Evolutionary conservation across 2,797 vertebrate genomes (phyloP).

Genomic region (Heliangelus exortis): DNA sequence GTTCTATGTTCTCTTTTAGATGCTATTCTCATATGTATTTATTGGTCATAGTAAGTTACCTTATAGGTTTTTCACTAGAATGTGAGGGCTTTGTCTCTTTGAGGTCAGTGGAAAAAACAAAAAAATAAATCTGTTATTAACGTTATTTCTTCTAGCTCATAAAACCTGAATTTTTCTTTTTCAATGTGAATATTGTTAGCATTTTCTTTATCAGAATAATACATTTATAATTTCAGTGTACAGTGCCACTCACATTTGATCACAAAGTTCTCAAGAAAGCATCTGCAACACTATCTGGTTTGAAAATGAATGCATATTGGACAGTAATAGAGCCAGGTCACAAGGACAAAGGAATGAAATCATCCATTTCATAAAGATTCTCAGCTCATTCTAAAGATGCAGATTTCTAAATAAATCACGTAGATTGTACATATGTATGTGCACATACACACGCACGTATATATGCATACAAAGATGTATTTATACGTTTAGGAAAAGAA

Average conservation of each 20-base stretch:
- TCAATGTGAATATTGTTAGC: neutral
- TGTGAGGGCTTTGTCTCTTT: neutral
- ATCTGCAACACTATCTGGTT: neutral
- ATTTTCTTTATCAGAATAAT: neutral
- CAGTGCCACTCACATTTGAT: neutral
- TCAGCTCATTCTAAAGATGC: neutral
- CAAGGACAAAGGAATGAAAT: neutral
- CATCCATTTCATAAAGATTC: neutral
- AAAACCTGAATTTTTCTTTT: neutral
- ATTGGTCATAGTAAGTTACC: neutral
- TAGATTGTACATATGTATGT: neutral
- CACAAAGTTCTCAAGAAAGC: neutral
- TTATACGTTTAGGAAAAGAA: neutral
- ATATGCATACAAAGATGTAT: neutral
- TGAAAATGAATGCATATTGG: neutral
- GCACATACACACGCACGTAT: neutral
- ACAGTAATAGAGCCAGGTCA: neutral
- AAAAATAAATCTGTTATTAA: conserved; percentile 30
- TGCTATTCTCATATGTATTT: neutral
- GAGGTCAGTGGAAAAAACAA: neutral
- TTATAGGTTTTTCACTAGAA: neutral
- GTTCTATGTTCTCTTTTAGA: neutral
- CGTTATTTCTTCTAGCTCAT: neutral
- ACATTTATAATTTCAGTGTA: neutral
- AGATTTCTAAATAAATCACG: neutral